These are phyloP conservation scores for Lacerta viridis DNA, from an alignment of 2,797 vertebrate species.

Conservation along the genomic window DNA sequence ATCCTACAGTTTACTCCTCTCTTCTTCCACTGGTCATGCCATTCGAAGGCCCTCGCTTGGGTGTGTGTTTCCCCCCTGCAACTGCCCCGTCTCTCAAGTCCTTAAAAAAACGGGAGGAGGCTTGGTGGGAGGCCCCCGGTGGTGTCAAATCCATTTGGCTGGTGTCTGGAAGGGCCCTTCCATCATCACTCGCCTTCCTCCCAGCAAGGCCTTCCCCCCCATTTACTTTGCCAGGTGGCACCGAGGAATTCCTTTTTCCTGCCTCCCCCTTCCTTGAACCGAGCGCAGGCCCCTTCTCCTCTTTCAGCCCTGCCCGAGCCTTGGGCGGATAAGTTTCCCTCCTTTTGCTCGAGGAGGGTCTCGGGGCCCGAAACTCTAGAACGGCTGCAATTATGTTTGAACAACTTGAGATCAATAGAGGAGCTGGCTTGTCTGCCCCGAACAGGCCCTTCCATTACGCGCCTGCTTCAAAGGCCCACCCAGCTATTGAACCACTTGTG, in stretches of 20 bases:
- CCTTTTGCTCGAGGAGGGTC: slow-evolving; percentile 58
- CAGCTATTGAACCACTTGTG: slow-evolving; percentile 61
- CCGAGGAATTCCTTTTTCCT: slow-evolving; percentile 60
- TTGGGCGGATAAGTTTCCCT: slow-evolving; percentile 42
- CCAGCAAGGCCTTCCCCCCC: rapidly evolving
- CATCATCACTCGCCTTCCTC: slow-evolving; percentile 61
- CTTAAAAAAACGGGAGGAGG: slow-evolving; percentile 27
- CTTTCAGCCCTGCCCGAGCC: slow-evolving; percentile 51
- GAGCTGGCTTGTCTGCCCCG: slow-evolving; percentile 51
- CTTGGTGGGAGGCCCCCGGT: slow-evolving; percentile 71
- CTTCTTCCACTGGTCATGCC: background rate
- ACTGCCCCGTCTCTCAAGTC: slow-evolving; percentile 55
- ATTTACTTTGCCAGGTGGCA: slow-evolving; percentile 68
- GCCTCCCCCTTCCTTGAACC: slow-evolving; percentile 1
- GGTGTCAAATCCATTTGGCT: slow-evolving; percentile 71
- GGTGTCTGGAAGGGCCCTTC: slow-evolving; percentile 72
- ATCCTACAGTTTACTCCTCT: too few relatives aligned
- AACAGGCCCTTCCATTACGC: slow-evolving; percentile 68
- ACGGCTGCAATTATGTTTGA: slow-evolving; percentile 71
- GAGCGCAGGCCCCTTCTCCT: slow-evolving; percentile 46
- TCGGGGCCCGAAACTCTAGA: slow-evolving; percentile 79
- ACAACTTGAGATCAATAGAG: slow-evolving; percentile 54
- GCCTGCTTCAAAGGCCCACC: slow-evolving; percentile 75
- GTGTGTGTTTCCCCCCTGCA: slow-evolving; percentile 37
- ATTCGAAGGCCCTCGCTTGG: slow-evolving; percentile 18